Evolutionary conservation across 1,140 invertebrate species (phyloP).

Genomic region (Condylostylus longicornis): DNA sequence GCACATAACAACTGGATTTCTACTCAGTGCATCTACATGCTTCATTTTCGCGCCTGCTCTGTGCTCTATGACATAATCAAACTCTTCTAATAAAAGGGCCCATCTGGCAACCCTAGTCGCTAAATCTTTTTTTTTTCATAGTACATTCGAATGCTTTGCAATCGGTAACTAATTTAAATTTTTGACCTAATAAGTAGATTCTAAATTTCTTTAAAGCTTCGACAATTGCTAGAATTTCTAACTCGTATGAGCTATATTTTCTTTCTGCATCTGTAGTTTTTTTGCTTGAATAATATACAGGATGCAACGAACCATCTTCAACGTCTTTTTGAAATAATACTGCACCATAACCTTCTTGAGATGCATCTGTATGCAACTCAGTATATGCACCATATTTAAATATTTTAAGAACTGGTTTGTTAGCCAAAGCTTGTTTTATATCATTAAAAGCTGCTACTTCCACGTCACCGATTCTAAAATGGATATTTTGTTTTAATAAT

Average conservation of each 20-base stretch:
- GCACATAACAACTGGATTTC: conserved; percentile 1
- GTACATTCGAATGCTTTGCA: conserved; percentile 10
- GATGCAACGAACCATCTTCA: conserved; percentile 15
- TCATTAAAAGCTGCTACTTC: conserved; percentile 6
- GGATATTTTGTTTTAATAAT: conserved; percentile 5
- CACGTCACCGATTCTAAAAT: not conserved
- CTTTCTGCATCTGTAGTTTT: conserved; percentile 15
- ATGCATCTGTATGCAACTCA: conserved; percentile 17
- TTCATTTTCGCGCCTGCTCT: conserved; percentile 14
- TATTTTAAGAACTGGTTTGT: conserved; percentile 10
- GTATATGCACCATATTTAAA: conserved; percentile 9
- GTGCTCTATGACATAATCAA: not conserved
- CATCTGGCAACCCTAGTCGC: conserved; percentile 5
- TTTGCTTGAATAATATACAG: conserved; percentile 18
- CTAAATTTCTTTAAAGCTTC: conserved; percentile 15
- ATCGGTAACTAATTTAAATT: conserved; percentile 28
- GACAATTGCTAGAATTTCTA: conserved; percentile 17
- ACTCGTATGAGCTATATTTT: conserved; percentile 18
- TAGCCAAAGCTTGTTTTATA: conserved; percentile 9
- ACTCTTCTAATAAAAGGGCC: conserved; percentile 1
- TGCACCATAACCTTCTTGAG: conserved; percentile 18
- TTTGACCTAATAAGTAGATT: conserved; percentile 30
- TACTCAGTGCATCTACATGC: conserved; percentile 19
- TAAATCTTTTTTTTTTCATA: conserved; percentile 6
- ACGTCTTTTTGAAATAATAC: conserved; percentile 14